Base-by-base conservation (phyloP, 2,888 invertebrate species). In the Parelbella ahira region DNA sequence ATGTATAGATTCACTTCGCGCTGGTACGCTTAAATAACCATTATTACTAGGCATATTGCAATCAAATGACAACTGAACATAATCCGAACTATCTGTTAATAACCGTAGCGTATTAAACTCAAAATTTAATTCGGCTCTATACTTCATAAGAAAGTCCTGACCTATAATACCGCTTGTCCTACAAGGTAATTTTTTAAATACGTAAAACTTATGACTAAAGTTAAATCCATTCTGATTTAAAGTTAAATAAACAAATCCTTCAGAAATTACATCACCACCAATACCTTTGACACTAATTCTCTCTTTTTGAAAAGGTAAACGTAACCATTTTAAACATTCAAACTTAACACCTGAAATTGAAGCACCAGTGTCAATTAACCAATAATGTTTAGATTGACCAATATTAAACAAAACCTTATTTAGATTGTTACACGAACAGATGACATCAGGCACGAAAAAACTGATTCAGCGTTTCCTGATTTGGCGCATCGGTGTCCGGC, bases 111-210 rank as follows among this genome's bases (percentile, higher is more conserved):
- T 21, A 33, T 33, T 33, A 4, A 33, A n/a, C 15, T 34, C 34
- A 15, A 15, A 34, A 34, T 36, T 27, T 7, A 36, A 27, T 13
- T 19, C 11, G 7, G 25, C 18, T 2, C 33, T 27, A 28, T 38
- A 48, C n/a, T 42, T 47, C 1, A 10, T 37, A 4, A 54, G 38
- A 47, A 53, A 56, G 23, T 52, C 50, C 21, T 46, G 33, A 2
- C 50, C 53, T 18, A 53, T 8, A 11, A 49, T 47, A 2, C 53
- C 53, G 24, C 37, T 11, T 0, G 44, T 38, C 11, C 8, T 29
- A 24, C 30, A 38, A 3, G 29, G 21, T 2, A 38, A 23, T 0
- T 38, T 10, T 10, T 28, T 38, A 30, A 38, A 38, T 1, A 38
- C 18, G 4, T 11, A 38, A 38, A 38, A 38, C 24, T 10, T 39